Evolutionary conservation across 2,888 invertebrate species (phyloP).

Genomic region (Pseudanteris insignis): DNA sequence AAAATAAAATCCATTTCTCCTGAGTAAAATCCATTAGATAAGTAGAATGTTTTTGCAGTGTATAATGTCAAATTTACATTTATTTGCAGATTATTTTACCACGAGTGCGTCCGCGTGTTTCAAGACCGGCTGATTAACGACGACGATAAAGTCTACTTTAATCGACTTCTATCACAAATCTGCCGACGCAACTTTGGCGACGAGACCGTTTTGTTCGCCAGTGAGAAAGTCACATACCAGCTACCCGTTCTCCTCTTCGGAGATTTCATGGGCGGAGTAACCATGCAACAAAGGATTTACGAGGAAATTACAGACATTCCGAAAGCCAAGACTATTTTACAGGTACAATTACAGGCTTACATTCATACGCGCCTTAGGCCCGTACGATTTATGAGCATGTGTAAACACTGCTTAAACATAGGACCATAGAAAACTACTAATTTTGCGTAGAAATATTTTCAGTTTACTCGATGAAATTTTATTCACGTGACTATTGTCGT

Average conservation of each 20-base stretch:
- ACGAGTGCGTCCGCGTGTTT: constrained; percentile 91
- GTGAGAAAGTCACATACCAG: constrained; percentile 68
- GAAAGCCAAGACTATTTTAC: constrained; percentile 77
- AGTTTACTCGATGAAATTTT: too few relatives aligned
- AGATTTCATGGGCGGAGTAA: constrained; percentile 82
- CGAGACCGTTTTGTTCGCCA: constrained; percentile 71
- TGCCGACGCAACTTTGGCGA: constrained; percentile 73
- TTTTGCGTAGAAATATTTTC: too few relatives aligned
- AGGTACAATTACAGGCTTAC: constrained; percentile 66
- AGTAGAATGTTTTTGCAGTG: neutral
- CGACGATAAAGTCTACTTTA: constrained; percentile 84
- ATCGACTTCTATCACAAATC: constrained; percentile 74
- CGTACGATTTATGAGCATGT: constrained; percentile 13
- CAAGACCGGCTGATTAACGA: constrained; percentile 89
- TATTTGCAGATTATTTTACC: constrained; percentile 80
- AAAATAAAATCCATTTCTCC: too few relatives aligned
- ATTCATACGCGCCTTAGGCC: constrained; percentile 3
- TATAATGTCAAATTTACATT: neutral
- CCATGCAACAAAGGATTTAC: constrained; percentile 79
- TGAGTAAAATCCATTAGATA: too few relatives aligned
- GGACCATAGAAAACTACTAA: neutral
- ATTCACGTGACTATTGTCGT: neutral
- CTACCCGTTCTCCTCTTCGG: constrained; percentile 82
- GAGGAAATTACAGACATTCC: constrained; percentile 81
- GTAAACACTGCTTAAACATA: constrained; percentile 8